phyloP scores from a whole-genome alignment of 2,113 vertebrate species.

The Porphyrio hochstetteri region DNA sequence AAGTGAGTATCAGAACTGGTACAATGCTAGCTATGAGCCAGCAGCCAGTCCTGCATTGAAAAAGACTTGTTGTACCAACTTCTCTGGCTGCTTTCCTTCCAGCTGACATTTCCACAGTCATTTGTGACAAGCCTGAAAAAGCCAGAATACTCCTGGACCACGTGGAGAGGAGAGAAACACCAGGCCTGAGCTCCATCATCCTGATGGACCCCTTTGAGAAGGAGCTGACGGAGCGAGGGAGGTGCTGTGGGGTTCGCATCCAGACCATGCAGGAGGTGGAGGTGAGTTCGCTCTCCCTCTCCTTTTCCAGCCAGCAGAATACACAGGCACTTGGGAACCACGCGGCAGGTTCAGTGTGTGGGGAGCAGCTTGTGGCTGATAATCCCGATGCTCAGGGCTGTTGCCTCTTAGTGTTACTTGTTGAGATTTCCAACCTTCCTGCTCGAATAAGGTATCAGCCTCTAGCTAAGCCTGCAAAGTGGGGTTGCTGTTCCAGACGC shows the following conservation, averaged over 20 bases:
- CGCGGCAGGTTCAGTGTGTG: rapidly evolving
- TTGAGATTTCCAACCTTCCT: not conserved
- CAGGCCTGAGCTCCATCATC: constrained; percentile 85
- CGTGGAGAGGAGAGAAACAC: constrained; percentile 85
- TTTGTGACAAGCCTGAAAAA: constrained; percentile 93
- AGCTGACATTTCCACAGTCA: constrained; percentile 95
- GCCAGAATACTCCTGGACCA: constrained; percentile 88
- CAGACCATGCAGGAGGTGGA: constrained; percentile 89
- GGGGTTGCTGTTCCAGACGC: not conserved
- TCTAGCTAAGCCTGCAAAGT: not conserved
- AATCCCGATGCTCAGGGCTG: not conserved
- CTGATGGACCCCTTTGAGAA: constrained; percentile 90
- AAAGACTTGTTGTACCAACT: not conserved
- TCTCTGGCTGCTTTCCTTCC: constrained; percentile 1
- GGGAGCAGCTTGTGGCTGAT: not conserved
- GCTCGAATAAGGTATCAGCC: not conserved
- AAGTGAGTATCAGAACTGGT: not conserved
- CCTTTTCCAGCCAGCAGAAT: not conserved
- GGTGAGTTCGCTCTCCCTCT: constrained; percentile 67
- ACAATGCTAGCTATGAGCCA: not conserved
- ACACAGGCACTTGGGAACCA: not conserved
- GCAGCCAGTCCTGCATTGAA: not conserved
- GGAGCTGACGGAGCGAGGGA: constrained; percentile 78
- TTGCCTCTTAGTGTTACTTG: not conserved
- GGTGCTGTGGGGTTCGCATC: constrained; percentile 82